These are phyloP conservation scores for Laticauda laticaudata DNA, from an alignment of 2,113 vertebrate genomes.

Conservation along the genomic window DNA sequence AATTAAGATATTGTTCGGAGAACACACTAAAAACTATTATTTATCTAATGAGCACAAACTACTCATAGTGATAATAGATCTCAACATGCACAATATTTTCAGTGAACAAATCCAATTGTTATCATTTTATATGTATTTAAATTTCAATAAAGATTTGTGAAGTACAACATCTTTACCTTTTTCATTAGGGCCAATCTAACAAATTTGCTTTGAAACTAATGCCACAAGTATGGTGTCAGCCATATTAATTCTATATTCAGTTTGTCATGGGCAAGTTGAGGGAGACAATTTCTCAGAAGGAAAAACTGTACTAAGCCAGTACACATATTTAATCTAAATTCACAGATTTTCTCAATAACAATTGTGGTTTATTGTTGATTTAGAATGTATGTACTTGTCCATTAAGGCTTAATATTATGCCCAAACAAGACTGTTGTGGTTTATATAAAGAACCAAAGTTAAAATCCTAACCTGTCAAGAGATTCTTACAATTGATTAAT, in stretches of 20 bases:
- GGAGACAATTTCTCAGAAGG: not conserved
- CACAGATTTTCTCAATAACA: not conserved
- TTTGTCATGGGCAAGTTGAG: not conserved
- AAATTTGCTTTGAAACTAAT: not conserved
- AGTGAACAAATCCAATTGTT: not conserved
- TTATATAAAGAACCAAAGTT: not conserved
- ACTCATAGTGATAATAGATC: not conserved
- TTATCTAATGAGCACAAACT: not conserved
- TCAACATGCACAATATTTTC: not conserved
- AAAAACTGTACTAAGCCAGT: not conserved
- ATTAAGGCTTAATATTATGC: not conserved
- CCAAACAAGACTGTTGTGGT: not conserved
- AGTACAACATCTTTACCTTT: not conserved
- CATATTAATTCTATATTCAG: not conserved
- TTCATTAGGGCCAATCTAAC: not conserved
- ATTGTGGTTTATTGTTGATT: not conserved
- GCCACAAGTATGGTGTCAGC: not conserved
- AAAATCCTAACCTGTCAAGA: not conserved
- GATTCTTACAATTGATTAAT: not conserved
- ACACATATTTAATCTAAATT: not conserved
- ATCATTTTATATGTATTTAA: not conserved
- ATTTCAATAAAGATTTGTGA: conserved; percentile 11
- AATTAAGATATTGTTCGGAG: not conserved
- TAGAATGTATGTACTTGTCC: not conserved
- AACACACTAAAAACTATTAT: not conserved